phyloP scores from a whole-genome alignment of 2,113 vertebrate genomes.

The Planiliza haematocheilus region DNA sequence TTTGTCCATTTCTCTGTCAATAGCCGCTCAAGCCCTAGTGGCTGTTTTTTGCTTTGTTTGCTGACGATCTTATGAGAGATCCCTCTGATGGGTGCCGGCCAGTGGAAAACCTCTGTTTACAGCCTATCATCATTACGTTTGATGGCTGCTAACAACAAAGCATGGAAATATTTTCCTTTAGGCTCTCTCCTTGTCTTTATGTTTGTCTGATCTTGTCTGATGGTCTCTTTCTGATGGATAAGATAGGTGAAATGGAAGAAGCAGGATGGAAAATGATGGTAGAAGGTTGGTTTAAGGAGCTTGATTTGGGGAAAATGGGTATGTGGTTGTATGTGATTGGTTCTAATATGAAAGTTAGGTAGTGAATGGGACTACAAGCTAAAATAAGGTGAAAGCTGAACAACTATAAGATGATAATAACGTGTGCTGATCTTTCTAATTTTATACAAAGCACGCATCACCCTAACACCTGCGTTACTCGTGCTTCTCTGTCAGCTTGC shows the following conservation, averaged over 20 bases:
- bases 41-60: constrained; percentile 26
- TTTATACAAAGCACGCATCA: neutral
- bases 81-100: constrained; percentile 13
- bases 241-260: constrained; percentile 35
- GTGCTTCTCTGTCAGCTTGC: constrained; percentile 59
- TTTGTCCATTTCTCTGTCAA: neutral
- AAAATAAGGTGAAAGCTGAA: neutral
- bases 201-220: constrained; percentile 31
- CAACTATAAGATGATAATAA: neutral
- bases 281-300: constrained; percentile 30
- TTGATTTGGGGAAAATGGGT: constrained; percentile 3
- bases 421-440: neutral
- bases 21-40: neutral
- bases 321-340: neutral
- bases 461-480: too few species aligned
- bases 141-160: constrained; percentile 50
- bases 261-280: neutral
- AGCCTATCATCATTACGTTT: constrained; percentile 47
- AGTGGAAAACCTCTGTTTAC: constrained; percentile 45
- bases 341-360: neutral
- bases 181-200: constrained; percentile 17
- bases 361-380: neutral
- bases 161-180: constrained; percentile 23
- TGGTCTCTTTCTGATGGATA: too few species aligned
- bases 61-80: constrained; percentile 18